These are phyloP conservation scores for Zosterops japonicus DNA, from an alignment of 2,113 vertebrate species.

Conservation along the genomic window DNA sequence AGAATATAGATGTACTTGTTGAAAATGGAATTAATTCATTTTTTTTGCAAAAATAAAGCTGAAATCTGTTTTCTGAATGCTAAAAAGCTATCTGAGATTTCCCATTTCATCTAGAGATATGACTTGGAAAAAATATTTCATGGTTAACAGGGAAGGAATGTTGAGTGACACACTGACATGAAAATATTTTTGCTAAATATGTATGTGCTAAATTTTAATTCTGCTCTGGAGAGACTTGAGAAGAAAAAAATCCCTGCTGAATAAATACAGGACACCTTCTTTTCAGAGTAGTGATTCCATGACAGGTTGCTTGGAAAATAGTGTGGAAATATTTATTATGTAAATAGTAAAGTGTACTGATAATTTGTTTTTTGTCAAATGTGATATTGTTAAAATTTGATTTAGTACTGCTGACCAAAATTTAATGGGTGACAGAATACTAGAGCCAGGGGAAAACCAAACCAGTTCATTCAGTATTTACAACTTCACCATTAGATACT, in stretches of 20 bases:
- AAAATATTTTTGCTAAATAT: slow-evolving; percentile 5
- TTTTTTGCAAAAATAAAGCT: neutral
- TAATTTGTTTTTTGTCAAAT: neutral
- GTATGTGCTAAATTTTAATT: slow-evolving; percentile 5
- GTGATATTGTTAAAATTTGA: neutral
- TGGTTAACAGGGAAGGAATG: neutral
- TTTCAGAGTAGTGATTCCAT: neutral
- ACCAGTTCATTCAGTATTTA: neutral
- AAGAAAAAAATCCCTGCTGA: neutral
- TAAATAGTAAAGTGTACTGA: neutral
- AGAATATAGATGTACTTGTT: neutral
- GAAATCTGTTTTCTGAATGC: neutral
- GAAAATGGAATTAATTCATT: neutral
- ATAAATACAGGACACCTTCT: neutral
- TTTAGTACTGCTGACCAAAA: neutral
- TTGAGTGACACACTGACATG: neutral
- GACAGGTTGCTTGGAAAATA: neutral
- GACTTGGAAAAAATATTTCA: neutral
- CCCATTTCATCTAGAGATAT: neutral
- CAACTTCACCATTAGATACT: neutral
- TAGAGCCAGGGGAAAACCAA: neutral
- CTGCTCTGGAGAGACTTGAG: neutral
- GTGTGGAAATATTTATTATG: neutral
- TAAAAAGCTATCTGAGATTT: neutral
- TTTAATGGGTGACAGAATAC: neutral